These are phyloP conservation scores for Pachypeltis micranthus DNA, from an alignment of 1,140 invertebrate species.

Conservation along the genomic window DNA sequence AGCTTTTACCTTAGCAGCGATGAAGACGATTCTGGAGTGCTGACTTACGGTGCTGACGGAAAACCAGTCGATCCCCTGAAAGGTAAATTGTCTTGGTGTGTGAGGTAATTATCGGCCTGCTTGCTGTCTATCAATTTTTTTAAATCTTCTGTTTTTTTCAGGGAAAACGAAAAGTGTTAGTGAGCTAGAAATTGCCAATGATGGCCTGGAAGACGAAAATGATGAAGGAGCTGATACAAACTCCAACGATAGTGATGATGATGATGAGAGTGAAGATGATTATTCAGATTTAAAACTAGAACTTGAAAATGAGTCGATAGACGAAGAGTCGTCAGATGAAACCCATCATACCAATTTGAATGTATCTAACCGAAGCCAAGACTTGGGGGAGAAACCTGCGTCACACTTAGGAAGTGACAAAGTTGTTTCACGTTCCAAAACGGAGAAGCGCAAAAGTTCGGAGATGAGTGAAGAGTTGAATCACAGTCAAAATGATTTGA, in stretches of 20 bases:
- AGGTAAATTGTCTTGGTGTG: too few relatives aligned
- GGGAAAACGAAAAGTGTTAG: not conserved
- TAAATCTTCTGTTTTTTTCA: conserved; percentile 2
- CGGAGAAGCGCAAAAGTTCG: too few relatives aligned
- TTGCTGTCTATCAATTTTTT: not conserved
- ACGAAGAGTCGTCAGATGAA: not conserved
- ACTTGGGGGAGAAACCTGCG: too few relatives aligned
- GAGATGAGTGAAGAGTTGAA: too few relatives aligned
- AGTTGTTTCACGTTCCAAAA: too few relatives aligned
- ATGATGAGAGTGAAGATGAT: conserved; percentile 30
- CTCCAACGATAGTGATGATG: conserved; percentile 24
- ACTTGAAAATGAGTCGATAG: not conserved
- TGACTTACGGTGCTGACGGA: conserved; percentile 22
- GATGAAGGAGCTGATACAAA: not conserved
- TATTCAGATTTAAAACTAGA: conserved; percentile 18
- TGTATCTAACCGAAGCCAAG: too few relatives aligned
- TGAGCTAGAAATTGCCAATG: too few relatives aligned
- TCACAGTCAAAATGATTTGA: too few relatives aligned
- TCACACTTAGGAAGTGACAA: too few relatives aligned
- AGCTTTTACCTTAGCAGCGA: too few relatives aligned
- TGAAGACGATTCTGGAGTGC: conserved; percentile 13
- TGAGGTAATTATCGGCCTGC: not conserved
- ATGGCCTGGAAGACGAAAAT: not conserved
- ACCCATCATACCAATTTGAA: conserved; percentile 22
- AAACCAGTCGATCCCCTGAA: conserved; percentile 13